Evolutionary conservation across 2,888 invertebrate species (phyloP), one percentile per base, ranked within the genome.

Genomic region (Aplocera efformata): DNA sequence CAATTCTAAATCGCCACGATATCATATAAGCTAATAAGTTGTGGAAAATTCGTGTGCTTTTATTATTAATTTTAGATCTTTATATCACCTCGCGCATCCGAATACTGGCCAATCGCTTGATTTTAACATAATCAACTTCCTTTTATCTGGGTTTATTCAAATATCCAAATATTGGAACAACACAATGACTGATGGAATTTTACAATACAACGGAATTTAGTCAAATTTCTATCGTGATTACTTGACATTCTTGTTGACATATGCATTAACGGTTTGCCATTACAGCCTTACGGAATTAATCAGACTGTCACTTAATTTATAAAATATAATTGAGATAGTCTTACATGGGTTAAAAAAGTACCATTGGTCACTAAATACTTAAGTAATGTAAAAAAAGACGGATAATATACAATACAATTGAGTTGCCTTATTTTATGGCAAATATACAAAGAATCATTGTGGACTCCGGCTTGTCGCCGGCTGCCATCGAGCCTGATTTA

Each of bases 191-290:
- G n/a, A n/a, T n/a, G n/a, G n/a, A n/a, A n/a, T n/a, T n/a, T n/a
- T n/a, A n/a, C n/a, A n/a, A n/a, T n/a, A n/a, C n/a, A n/a, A n/a
- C n/a, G n/a, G n/a, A 5, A 17, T 3, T 17, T 17, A 5, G 10
- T 30, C 32, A 32, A 45, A 45, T 45, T 45, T 36, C 30, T 24
- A 45, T 45, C 40, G 40, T 26, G 7, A 13, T 7, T 3, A 23
- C 23, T 23, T 21, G 10, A 30, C 9, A 27, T 1, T 28, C 29
- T 39, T 39, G 23, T 32, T 34, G 25, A 41, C 40, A 41, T n/a
- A n/a, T n/a, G n/a, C n/a, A n/a, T n/a, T n/a, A n/a, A n/a, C n/a
- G n/a, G n/a, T n/a, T n/a, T n/a, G n/a, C n/a, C n/a, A n/a, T n/a
- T 17, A 17, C 6, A 31, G 25, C 31, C 31, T 31, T 38, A 31